These are phyloP conservation scores for Meteorus colon DNA, from an alignment of 2,888 invertebrate species.

Conservation along the genomic window DNA sequence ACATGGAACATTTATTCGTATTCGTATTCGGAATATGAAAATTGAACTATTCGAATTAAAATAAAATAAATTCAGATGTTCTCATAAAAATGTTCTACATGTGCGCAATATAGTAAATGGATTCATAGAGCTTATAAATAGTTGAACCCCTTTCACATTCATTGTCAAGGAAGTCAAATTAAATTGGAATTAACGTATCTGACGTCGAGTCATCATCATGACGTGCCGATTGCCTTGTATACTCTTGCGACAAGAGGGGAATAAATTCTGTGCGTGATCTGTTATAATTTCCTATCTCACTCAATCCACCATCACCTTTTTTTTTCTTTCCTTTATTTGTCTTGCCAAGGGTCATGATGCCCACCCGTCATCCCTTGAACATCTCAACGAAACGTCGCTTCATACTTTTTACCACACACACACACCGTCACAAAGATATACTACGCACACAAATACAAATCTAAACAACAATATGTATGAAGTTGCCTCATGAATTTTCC, in stretches of 20 bases:
- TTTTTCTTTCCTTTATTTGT: neutral
- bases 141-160: neutral
- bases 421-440: neutral
- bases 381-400: constrained; percentile 20
- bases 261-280: constrained; percentile 6
- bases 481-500: constrained; percentile 53
- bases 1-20: too few species aligned
- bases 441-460: neutral
- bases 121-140: neutral
- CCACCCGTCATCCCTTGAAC: constrained; percentile 35
- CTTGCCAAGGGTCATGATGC: constrained; percentile 24
- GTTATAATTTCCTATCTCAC: neutral
- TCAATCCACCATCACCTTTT: neutral
- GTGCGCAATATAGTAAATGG: neutral
- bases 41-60: too few species aligned
- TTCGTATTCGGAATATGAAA: too few species aligned
- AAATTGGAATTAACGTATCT: constrained; percentile 69
- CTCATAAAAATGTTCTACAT: neutral
- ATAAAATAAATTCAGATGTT: too few species aligned
- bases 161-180: constrained; percentile 59
- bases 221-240: constrained; percentile 28
- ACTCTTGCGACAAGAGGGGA: constrained; percentile 4
- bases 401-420: neutral
- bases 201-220: constrained; percentile 46
- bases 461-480: constrained; percentile 26